Evolutionary conservation across 2,113 vertebrate genomes (phyloP).

Genomic region (Poeciliopsis turrubarensis): DNA sequence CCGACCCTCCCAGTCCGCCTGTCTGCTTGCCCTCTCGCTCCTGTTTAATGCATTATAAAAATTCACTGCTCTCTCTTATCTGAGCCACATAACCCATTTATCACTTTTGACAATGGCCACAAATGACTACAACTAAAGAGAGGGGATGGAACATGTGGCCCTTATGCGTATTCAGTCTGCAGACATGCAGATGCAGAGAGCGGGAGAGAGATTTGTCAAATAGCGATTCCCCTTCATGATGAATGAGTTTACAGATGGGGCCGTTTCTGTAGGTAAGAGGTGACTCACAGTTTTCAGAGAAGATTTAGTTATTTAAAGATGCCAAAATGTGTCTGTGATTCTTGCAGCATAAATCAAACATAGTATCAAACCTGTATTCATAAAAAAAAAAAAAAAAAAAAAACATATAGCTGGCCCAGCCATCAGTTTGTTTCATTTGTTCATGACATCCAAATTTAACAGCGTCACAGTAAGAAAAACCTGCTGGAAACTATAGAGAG

Average conservation of each 20-base stretch:
- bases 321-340: neutral
- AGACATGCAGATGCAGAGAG: conserved; percentile 29
- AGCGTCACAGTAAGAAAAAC: too few species aligned
- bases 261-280: conserved; percentile 44
- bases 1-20: conserved; percentile 11
- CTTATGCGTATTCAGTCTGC: conserved; percentile 60
- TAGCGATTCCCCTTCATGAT: conserved; percentile 62
- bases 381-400: neutral
- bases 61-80: conserved; percentile 60
- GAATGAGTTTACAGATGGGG: conserved; percentile 55
- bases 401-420: neutral
- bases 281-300: conserved; percentile 35
- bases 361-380: neutral
- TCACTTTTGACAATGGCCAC: conserved; percentile 73
- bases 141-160: conserved; percentile 65
- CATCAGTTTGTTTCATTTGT: neutral
- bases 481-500: too few species aligned
- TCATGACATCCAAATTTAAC: too few species aligned
- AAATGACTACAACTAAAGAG: conserved; percentile 77
- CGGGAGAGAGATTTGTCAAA: conserved; percentile 51
- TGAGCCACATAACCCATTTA: conserved; percentile 69
- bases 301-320: conserved; percentile 44
- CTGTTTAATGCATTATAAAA: conserved; percentile 71
- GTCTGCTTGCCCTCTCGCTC: conserved; percentile 26
- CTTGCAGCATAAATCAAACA: conserved; percentile 20